A percentile compares a stretch with the other conserved stretches of the same genome.
Evolutionary conservation across 2,888 invertebrate species (phyloP).

Genomic region (Embidobia sp.): DNA sequence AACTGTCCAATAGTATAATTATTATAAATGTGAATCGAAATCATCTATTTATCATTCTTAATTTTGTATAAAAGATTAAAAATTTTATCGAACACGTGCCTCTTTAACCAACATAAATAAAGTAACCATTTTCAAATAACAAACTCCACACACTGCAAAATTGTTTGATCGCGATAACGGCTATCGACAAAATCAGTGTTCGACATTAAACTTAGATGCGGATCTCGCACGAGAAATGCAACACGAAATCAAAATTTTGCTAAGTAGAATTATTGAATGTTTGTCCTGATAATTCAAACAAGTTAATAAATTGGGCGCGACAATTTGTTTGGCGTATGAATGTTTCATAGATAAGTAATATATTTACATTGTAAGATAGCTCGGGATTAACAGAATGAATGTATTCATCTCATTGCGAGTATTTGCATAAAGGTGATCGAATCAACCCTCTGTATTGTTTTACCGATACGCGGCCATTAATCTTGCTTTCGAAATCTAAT

Average conservation of each 20-base stretch:
- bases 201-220: constrained; percentile 3
- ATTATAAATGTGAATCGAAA: too few species aligned
- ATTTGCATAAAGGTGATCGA: constrained; percentile 60
- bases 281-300: too few species aligned
- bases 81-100: too few species aligned
- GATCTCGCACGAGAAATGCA: too few species aligned
- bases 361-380: constrained; percentile 36
- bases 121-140: too few species aligned
- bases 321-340: constrained; percentile 26
- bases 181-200: background rate
- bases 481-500: constrained; percentile 62
- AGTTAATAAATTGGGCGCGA: constrained; percentile 7
- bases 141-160: too few species aligned
- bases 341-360: constrained; percentile 38
- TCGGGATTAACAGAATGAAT: constrained; percentile 31
- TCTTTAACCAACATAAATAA: too few species aligned
- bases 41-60: too few species aligned
- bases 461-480: constrained; percentile 57
- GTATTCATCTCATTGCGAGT: constrained; percentile 33
- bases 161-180: background rate
- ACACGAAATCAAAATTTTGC: too few species aligned
- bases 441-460: constrained; percentile 49
- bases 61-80: too few species aligned
- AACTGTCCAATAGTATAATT: too few species aligned
- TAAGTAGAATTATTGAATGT: too few species aligned